Conservation (phyloP, 1,140 invertebrate genomes). For the Gonatopus flavifemur region DNA sequence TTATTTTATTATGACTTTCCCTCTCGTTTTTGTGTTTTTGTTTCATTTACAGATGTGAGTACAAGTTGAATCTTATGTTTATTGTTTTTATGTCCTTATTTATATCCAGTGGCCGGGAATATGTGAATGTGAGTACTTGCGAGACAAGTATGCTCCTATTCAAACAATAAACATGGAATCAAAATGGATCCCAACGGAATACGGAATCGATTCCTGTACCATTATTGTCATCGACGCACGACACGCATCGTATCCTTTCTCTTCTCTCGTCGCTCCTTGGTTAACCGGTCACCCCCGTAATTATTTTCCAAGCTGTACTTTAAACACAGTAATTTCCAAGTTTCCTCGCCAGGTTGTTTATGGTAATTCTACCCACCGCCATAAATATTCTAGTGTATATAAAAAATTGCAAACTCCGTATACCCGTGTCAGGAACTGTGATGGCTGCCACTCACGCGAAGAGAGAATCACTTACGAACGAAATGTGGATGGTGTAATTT, state of each 20-base stretch:
- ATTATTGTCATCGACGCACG: background rate
- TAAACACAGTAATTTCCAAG: constrained; percentile 54
- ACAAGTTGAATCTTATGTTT: too few relatives aligned
- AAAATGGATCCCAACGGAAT: too few relatives aligned
- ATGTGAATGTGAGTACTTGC: too few relatives aligned
- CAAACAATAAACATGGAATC: too few relatives aligned
- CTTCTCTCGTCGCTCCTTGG: constrained; percentile 34
- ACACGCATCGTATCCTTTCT: constrained; percentile 30
- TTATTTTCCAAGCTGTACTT: constrained; percentile 45
- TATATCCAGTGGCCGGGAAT: too few relatives aligned
- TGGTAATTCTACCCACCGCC: constrained; percentile 47
- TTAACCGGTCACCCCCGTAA: constrained; percentile 42
- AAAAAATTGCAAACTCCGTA: constrained; percentile 49
- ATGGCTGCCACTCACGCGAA: constrained; percentile 44
- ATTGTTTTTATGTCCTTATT: too few relatives aligned
- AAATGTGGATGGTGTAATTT: too few relatives aligned
- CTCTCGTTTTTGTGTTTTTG: too few relatives aligned
- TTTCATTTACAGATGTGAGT: too few relatives aligned
- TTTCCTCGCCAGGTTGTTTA: constrained; percentile 52
- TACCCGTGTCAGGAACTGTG: constrained; percentile 16
- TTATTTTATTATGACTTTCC: too few relatives aligned
- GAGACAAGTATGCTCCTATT: too few relatives aligned
- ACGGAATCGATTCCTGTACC: too few relatives aligned
- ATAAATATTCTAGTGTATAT: constrained; percentile 54
- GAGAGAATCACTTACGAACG: constrained; percentile 27